Base-by-base conservation (phyloP, 2,888 invertebrate species). In the Chloromyia formosa region DNA sequence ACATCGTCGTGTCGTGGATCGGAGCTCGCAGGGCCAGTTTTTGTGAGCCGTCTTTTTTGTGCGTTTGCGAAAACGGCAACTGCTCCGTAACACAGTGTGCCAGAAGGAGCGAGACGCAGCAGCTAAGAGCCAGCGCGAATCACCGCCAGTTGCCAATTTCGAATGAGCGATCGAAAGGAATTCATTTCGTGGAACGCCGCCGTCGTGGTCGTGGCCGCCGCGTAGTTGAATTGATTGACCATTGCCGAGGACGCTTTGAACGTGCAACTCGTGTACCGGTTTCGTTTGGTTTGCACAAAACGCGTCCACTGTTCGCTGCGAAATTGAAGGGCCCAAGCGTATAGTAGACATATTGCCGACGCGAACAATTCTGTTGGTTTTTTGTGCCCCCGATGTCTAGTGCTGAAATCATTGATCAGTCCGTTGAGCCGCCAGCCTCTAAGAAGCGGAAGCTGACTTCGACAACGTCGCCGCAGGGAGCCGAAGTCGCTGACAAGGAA, bases 391-490 rank as follows among this genome's bases (percentile, higher is more conserved):
- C 93, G 93, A 94, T 94, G 94, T 94, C 94, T 93, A 93, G 93
- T 93, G 93, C 92, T 92, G 93, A 92, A 91, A 91, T 92, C 90
- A 90, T 91, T 89, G 93, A 93, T 89, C 93, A 92, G 91, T 93
- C 94, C 91, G 92, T 94, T 91, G 93, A 94, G 90, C 92, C 93
- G 90, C 94, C 94, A 90, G 90, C 92, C 88, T 91, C 92, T 88
- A 94, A 94, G 90, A 94, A 94, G 90, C 93, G 94, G 91, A 93
- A 92, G 91, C 89, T 92, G 87, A 89, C 89, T 85, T 88, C 88
- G 87, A 88, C 74, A 58, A 62, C 88, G 87, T 88, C 73, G 60
- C 73, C 73, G 72, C 64, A 75, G 22, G 64, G 27, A 74, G 74
- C 64, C 73, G 76, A 66, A 82, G 83, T 45, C 74, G 72, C 58